Percentiles rank a stretch among this genome's conserved stretches.
Evolutionary conservation across 1,140 invertebrate genomes (phyloP).

Genomic region (Ditylenchus dipsaci): DNA sequence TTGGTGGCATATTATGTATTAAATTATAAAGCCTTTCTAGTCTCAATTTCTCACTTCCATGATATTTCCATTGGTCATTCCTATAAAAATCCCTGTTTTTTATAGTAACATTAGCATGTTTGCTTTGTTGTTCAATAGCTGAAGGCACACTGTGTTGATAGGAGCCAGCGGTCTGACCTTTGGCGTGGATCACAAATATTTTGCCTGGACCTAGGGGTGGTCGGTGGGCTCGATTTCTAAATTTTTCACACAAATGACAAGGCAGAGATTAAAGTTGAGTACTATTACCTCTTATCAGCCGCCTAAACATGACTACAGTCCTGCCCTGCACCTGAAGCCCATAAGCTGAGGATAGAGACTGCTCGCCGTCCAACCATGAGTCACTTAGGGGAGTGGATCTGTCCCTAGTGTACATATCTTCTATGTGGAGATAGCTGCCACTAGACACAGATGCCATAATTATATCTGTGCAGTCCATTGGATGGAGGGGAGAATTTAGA

Average conservation of each 20-base stretch:
- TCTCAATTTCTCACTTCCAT: slow-evolving; percentile 23
- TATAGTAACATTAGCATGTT: slow-evolving; percentile 1
- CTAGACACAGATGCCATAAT: slow-evolving; percentile 38
- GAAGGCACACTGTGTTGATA: slow-evolving; percentile 30
- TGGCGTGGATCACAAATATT: slow-evolving; percentile 39
- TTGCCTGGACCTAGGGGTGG: slow-evolving; percentile 42
- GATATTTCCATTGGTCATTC: slow-evolving; percentile 37
- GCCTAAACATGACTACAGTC: slow-evolving; percentile 42
- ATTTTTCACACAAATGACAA: no score
- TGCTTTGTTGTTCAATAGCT: slow-evolving; percentile 10
- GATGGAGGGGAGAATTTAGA: slow-evolving; percentile 35
- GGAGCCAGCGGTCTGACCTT: slow-evolving; percentile 28
- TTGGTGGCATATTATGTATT: background rate
- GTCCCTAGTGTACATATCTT: slow-evolving; percentile 46
- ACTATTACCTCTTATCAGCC: slow-evolving; percentile 35
- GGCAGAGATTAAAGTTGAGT: no score
- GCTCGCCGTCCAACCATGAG: slow-evolving; percentile 36
- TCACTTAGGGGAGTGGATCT: slow-evolving; percentile 41
- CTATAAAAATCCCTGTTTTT: slow-evolving; percentile 25
- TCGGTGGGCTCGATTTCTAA: slow-evolving; percentile 45
- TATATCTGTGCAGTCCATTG: slow-evolving; percentile 43
- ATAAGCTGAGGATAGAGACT: slow-evolving; percentile 41
- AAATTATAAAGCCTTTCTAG: background rate
- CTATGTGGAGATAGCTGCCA: slow-evolving; percentile 40
- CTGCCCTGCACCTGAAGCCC: slow-evolving; percentile 33